A percentile compares a stretch with the other conserved stretches of the same genome.
These are phyloP conservation scores for Microctonus brassicae DNA, from an alignment of 2,888 invertebrate genomes.

Conservation along the genomic window DNA sequence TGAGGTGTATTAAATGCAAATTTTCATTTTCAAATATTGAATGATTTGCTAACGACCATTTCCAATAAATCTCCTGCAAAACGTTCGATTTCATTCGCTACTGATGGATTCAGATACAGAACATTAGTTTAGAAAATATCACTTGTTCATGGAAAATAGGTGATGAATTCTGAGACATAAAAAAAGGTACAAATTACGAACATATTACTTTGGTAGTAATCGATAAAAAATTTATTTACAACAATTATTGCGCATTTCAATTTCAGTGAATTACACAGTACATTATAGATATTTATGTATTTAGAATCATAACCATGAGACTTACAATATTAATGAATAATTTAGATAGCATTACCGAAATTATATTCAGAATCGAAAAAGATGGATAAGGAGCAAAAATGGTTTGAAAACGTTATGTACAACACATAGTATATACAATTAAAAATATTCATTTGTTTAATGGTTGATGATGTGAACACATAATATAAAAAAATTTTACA, in stretches of 20 bases:
- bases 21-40: conserved; percentile 66
- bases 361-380: conserved; percentile 74
- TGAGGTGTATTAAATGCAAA: conserved; percentile 66
- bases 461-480: too few species aligned
- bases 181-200: too few species aligned
- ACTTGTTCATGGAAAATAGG: conserved; percentile 78
- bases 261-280: conserved; percentile 82
- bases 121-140: conserved; percentile 77
- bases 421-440: too few species aligned
- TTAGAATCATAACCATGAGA: too few species aligned
- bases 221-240: neutral
- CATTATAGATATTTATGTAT: too few species aligned
- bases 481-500: too few species aligned
- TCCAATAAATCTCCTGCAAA: conserved; percentile 59
- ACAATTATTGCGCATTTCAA: conserved; percentile 83
- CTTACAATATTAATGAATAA: conserved; percentile 1
- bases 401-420: too few species aligned
- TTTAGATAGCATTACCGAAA: conserved; percentile 78
- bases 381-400: conserved; percentile 75
- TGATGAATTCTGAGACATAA: too few species aligned
- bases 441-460: too few species aligned
- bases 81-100: conserved; percentile 87
- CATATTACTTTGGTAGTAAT: conserved; percentile 26
- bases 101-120: conserved; percentile 93
- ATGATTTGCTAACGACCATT: conserved; percentile 53